Evolutionary conservation across 2,888 invertebrate genomes (phyloP), one percentile per base, ranked within the genome.

Genomic region (Tethea ocularis): DNA sequence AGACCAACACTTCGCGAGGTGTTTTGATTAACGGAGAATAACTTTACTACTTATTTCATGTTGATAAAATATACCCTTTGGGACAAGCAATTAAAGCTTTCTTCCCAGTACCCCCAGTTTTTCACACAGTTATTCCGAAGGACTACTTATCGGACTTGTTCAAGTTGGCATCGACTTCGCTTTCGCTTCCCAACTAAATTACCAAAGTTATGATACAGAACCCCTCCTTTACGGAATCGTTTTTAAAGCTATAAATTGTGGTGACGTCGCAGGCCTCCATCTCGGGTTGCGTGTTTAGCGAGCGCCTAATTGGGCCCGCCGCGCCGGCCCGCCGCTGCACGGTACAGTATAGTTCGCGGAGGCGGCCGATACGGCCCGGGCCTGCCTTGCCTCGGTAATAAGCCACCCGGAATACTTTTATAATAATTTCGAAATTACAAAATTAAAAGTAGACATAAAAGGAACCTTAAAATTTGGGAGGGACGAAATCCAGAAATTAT

Each of bases 301-400:
- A 52, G 66, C 65, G 66, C 63, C 74, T 75, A 75, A 74, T 73
- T 76, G 75, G 60, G 61, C 58, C 60, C 60, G 57, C 63, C 63
- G 60, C 66, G 63, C 64, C 38, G 33, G 56, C 58, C 23, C 36
- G 38, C 38, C 38, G n/a, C 38, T n/a, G 38, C 38, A 6, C 38
- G 38, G n/a, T 38, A 54, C 57, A 24, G 52, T 38, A 24, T 11
- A 52, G 23, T 36, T 54, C 54, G 54, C 36, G 54, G 54, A 33
- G 54, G 36, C 54, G 33, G 13, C 8, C 22, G 54, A 13, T 62
- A 62, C 56, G 52, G 38, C 57, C 46, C 56, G 38, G 62, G 58
- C 52, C 54, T 36, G 20, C 58, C 51, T 24, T 29, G 10, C 46
- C 54, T 54, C 54, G 20, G 33, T 1, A 17, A 20, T 13, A 54